phyloP scores from a whole-genome alignment of 2,113 vertebrate genomes.

The Puntigrus tetrazona region DNA sequence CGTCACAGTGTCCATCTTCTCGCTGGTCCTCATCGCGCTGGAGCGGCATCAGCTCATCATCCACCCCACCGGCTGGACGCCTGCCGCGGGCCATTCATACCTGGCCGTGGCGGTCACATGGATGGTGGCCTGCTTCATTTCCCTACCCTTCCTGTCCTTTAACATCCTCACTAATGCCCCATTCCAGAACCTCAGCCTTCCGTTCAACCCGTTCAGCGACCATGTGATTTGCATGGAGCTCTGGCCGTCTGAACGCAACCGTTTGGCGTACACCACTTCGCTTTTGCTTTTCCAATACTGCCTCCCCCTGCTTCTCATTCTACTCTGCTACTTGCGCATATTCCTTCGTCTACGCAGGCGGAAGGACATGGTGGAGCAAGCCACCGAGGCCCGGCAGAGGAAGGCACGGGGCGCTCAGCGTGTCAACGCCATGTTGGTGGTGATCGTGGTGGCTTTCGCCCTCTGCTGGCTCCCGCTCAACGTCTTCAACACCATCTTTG shows the following conservation, averaged over 20 bases:
- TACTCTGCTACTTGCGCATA: constrained; percentile 86
- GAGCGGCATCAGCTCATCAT: constrained; percentile 96
- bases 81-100: constrained; percentile 84
- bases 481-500: constrained; percentile 89
- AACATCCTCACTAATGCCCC: constrained; percentile 74
- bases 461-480: constrained; percentile 91
- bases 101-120: constrained; percentile 85
- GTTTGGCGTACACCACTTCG: constrained; percentile 83
- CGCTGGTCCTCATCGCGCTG: constrained; percentile 90
- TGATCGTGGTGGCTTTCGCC: constrained; percentile 86
- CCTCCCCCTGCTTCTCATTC: constrained; percentile 81
- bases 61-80: constrained; percentile 92
- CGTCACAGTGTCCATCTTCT: constrained; percentile 88
- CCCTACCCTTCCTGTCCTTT: constrained; percentile 85
- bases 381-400: constrained; percentile 66
- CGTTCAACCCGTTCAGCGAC: constrained; percentile 74
- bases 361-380: constrained; percentile 80
- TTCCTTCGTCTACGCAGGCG: constrained; percentile 81
- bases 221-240: constrained; percentile 83
- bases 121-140: constrained; percentile 83
- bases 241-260: constrained; percentile 79
- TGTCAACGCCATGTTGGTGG: constrained; percentile 81
- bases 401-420: constrained; percentile 74
- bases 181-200: constrained; percentile 79
- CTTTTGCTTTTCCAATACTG: constrained; percentile 87